Evolutionary conservation across 2,113 vertebrate species (phyloP).

Genomic region (cat (Felis catus)): F.catus_Fca126_mat1.0 CM031421.1:34389501-34390000

Average conservation of each 20-base stretch:
- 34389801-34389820: background rate
- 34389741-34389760: background rate
- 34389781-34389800: background rate
- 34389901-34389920: background rate
- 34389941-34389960: conserved; percentile 31
- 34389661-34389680: background rate
- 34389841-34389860: background rate
- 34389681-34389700: background rate
- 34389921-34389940: conserved; percentile 28
- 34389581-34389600: background rate
- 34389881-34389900: conserved; percentile 17
- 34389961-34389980: conserved; percentile 17
- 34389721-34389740: background rate
- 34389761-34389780: background rate
- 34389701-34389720: background rate
- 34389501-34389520: too few species aligned
- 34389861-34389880: background rate
- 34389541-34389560: too few species aligned
- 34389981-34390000: conserved; percentile 46
- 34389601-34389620: background rate
- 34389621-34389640: background rate
- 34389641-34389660: background rate
- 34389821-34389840: background rate
- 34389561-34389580: background rate
- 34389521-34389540: too few species aligned